A percentile compares a stretch with the other conserved stretches of the same genome.
These are phyloP conservation scores for Sebastes oblongus DNA, from an alignment of 2,797 vertebrate species.

Conservation along the genomic window DNA sequence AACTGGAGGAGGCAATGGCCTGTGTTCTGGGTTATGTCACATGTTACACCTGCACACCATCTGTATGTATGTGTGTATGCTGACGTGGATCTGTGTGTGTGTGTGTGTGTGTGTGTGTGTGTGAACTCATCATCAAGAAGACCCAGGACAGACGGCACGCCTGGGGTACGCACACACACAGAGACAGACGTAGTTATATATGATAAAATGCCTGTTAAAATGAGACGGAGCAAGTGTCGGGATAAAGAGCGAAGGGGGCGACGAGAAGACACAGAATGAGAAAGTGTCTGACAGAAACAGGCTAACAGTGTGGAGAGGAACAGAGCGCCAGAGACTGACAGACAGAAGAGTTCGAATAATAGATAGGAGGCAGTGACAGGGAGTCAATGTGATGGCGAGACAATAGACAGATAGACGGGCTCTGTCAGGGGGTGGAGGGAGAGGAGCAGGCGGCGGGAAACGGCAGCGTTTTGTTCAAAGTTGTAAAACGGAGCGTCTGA, in stretches of 20 bases:
- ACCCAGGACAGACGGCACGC: conserved; percentile 23
- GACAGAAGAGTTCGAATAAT: conserved; percentile 59
- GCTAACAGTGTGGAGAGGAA: conserved; percentile 47
- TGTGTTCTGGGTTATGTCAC: conserved; percentile 51
- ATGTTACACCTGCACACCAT: conserved; percentile 63
- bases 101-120: not conserved
- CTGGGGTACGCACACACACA: not conserved
- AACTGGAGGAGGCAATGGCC: conserved; percentile 17
- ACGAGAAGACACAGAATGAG: conserved; percentile 20
- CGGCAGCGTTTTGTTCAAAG: conserved; percentile 15
- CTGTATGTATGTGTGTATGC: conserved; percentile 24
- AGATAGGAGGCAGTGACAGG: conserved; percentile 61
- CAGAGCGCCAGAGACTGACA: conserved; percentile 45
- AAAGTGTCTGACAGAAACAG: conserved; percentile 66
- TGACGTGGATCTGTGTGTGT: conserved; percentile 16
- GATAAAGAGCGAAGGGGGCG: conserved; percentile 28
- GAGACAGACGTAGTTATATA: conserved; percentile 29
- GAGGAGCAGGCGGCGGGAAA: not conserved
- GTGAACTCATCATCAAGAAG: conserved; percentile 10
- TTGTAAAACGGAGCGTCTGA: conserved; percentile 9
- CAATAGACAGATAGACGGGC: conserved; percentile 52
- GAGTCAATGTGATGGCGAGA: conserved; percentile 61
- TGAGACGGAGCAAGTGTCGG: conserved; percentile 36
- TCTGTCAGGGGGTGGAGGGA: conserved; percentile 19
- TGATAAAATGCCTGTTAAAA: conserved; percentile 53